Conservation (phyloP, 1,140 invertebrate species). For the Tigriopus japonicus region DNA sequence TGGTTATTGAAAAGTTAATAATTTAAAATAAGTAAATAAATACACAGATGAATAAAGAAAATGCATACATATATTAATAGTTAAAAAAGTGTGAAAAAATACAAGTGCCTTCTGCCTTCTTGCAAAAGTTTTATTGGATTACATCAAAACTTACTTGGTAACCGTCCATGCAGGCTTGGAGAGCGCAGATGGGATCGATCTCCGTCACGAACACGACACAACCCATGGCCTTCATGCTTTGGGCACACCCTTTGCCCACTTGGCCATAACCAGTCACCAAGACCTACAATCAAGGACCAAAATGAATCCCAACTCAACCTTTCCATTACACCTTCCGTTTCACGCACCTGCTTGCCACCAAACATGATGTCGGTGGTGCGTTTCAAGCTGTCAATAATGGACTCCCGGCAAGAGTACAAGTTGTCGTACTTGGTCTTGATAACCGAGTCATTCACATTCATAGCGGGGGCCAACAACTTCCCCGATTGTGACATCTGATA, state of each 20-base stretch:
- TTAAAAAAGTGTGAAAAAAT: too few relatives aligned
- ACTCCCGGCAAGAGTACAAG: conserved; percentile 74
- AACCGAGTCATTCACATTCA: conserved; percentile 97
- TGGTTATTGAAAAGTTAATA: too few relatives aligned
- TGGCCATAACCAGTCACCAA: conserved; percentile 91
- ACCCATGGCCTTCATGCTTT: conserved; percentile 81
- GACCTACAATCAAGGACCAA: background rate
- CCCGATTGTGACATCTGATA: conserved; percentile 89
- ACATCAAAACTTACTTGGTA: conserved; percentile 41
- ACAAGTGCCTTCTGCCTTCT: too few relatives aligned
- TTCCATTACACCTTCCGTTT: conserved; percentile 18
- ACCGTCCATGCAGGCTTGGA: conserved; percentile 95
- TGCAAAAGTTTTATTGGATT: too few relatives aligned
- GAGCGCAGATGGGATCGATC: conserved; percentile 93
- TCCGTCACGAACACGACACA: conserved; percentile 89
- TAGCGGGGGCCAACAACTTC: conserved; percentile 87
- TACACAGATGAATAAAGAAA: too few relatives aligned
- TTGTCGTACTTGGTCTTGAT: conserved; percentile 99
- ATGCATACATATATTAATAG: too few relatives aligned
- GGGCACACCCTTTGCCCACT: conserved; percentile 92
- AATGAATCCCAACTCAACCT: background rate
- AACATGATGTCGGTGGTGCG: conserved; percentile 95
- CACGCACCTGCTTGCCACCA: conserved; percentile 73
- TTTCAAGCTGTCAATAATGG: conserved; percentile 74
- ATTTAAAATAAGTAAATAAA: too few relatives aligned